Conservation (phyloP, 2,113 vertebrate genomes). For the Laticauda colubrina region DNA sequence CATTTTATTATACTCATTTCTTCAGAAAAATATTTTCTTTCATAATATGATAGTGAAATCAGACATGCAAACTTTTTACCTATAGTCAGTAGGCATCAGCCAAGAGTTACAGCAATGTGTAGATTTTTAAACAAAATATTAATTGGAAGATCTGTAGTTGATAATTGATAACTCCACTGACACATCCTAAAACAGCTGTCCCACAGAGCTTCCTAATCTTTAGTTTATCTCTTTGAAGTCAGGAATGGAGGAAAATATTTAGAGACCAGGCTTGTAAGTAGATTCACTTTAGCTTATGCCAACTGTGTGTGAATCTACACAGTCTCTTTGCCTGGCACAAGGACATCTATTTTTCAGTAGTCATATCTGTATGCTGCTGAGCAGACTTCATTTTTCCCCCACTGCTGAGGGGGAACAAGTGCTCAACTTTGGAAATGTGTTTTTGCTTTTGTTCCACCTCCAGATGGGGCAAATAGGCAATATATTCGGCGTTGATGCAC, state of each 20-base stretch:
- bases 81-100: constrained; percentile 15
- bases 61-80: constrained; percentile 11
- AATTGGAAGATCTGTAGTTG: not conserved
- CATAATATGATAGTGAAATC: constrained; percentile 47
- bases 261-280: not conserved
- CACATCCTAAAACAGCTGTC: not conserved
- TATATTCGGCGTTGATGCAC: not conserved
- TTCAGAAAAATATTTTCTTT: constrained; percentile 31
- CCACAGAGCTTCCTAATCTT: not conserved
- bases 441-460: not conserved
- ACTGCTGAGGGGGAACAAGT: not conserved
- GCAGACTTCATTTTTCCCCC: not conserved
- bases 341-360: not conserved
- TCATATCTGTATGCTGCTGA: not conserved
- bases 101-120: constrained; percentile 5
- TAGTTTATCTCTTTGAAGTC: not conserved
- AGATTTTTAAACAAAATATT: constrained; percentile 7
- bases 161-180: not conserved
- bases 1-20: constrained; percentile 46
- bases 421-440: not conserved
- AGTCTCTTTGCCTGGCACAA: not conserved
- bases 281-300: not conserved
- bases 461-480: not conserved
- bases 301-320: not conserved
- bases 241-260: not conserved